These are phyloP conservation scores for Neolamprologus toae DNA, from an alignment of 2,113 vertebrate genomes.

Conservation along the genomic window DNA sequence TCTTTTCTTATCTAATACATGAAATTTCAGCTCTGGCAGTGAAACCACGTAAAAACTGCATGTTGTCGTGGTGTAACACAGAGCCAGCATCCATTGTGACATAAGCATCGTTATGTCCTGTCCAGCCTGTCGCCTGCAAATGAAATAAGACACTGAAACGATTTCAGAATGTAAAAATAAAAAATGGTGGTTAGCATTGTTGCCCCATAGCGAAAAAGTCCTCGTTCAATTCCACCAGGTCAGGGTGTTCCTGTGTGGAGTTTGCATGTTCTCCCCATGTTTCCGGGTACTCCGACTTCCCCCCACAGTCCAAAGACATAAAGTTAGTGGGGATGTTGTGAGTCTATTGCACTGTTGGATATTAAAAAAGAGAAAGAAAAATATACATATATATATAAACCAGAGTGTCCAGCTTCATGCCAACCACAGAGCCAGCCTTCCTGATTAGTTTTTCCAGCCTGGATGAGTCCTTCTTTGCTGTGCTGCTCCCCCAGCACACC, in stretches of 20 bases:
- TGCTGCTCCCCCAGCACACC: background rate
- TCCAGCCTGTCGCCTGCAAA: background rate
- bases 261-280: background rate
- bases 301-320: background rate
- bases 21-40: background rate
- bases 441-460: background rate
- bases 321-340: background rate
- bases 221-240: background rate
- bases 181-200: background rate
- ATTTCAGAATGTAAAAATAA: background rate
- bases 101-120: background rate
- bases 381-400: background rate
- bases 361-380: background rate
- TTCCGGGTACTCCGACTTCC: background rate
- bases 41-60: background rate
- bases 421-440: background rate
- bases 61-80: background rate
- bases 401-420: background rate
- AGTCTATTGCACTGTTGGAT: background rate
- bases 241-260: background rate
- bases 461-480: background rate
- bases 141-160: background rate
- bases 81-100: background rate
- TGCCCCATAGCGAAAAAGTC: background rate
- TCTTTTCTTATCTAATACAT: background rate